Conservation (phyloP, 2,888 invertebrate genomes). For the Tachina fera region DNA sequence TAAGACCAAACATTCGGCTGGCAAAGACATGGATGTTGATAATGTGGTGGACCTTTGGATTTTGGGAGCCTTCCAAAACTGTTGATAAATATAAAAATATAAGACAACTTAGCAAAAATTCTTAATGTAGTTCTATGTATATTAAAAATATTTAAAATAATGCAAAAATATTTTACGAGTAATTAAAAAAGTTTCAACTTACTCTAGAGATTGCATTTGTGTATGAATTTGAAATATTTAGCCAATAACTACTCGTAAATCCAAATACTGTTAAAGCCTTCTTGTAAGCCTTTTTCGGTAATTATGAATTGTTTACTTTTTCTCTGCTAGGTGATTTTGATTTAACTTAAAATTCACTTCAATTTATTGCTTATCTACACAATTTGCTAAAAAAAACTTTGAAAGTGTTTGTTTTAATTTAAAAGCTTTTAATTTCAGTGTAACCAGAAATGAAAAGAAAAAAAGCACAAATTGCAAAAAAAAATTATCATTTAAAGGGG, state of each 20-base stretch:
- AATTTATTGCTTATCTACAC: constrained; percentile 36
- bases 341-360: constrained; percentile 11
- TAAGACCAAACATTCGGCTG: constrained; percentile 83
- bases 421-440: constrained; percentile 45
- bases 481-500: not conserved
- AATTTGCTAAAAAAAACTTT: constrained; percentile 31
- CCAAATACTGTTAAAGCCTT: constrained; percentile 43
- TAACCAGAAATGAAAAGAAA: constrained; percentile 46
- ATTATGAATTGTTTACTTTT: constrained; percentile 37
- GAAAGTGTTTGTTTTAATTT: constrained; percentile 18
- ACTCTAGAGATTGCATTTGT: constrained; percentile 60
- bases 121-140: not conserved
- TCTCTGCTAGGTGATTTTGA: constrained; percentile 45
- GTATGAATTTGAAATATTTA: constrained; percentile 26
- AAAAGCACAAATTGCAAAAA: constrained; percentile 2
- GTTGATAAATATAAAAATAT: constrained; percentile 34
- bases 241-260: constrained; percentile 57
- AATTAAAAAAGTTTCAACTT: constrained; percentile 59
- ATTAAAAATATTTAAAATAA: constrained; percentile 3
- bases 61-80: constrained; percentile 82
- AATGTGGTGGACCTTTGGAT: constrained; percentile 82
- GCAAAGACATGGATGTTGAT: constrained; percentile 83
- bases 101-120: constrained; percentile 23
- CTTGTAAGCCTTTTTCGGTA: constrained; percentile 29
- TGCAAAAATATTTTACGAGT: constrained; percentile 21